Conservation (phyloP, 64 coral and sea anemone species). For the Stylophora pistillata region DNA sequence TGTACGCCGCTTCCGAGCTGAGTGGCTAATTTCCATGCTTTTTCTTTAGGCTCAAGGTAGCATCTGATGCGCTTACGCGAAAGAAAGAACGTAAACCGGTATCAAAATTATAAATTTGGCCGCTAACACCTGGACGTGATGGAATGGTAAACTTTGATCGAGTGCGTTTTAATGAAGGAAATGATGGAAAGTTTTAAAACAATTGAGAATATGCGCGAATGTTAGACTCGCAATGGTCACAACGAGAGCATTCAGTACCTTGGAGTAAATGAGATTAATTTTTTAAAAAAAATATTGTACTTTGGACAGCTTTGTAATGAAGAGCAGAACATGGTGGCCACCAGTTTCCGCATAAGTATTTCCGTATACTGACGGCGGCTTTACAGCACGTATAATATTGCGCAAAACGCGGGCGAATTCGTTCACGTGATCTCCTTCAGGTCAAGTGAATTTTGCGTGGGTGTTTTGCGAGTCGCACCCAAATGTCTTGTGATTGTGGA, state of each 20-base stretch:
- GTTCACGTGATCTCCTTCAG: slow-evolving; percentile 8
- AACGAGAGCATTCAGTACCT: too few relatives aligned
- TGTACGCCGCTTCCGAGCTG: neutral
- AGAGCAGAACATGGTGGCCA: neutral
- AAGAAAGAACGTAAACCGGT: neutral
- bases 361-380: neutral
- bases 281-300: neutral
- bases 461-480: slow-evolving; percentile 14
- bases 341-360: slow-evolving; percentile 30
- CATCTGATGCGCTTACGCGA: neutral
- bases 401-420: neutral
- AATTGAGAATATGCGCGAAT: neutral
- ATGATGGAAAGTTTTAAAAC: neutral
- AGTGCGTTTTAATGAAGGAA: neutral
- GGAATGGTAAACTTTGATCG: neutral
- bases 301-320: neutral
- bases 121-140: neutral
- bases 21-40: neutral
- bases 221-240: too few relatives aligned
- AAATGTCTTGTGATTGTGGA: neutral
- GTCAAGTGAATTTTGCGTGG: slow-evolving; percentile 3
- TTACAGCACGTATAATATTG: slow-evolving; percentile 13
- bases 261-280: neutral
- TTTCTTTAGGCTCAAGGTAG: neutral
- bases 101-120: neutral